phyloP scores from a whole-genome alignment of 2,113 vertebrate species.

The Alosa alosa region DNA sequence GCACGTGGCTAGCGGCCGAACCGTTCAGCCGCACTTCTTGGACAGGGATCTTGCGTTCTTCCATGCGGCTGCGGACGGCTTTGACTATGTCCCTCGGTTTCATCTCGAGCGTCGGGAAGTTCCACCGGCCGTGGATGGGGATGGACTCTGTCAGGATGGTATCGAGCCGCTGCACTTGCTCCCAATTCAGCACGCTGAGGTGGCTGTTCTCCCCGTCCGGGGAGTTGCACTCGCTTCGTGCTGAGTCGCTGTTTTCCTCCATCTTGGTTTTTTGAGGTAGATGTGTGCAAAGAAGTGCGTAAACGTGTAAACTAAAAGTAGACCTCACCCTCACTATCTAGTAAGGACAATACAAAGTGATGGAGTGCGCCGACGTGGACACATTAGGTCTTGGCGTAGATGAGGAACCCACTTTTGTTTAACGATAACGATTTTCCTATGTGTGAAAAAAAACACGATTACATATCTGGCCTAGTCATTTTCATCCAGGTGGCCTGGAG shows the following conservation, averaged over 20 bases:
- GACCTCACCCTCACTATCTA: not conserved
- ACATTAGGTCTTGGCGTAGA: not conserved
- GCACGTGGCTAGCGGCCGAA: conserved; percentile 94
- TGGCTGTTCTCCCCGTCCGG: conserved; percentile 71
- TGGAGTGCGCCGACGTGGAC: not conserved
- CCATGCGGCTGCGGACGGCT: conserved; percentile 89
- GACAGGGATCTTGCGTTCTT: conserved; percentile 83
- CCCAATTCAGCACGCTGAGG: conserved; percentile 93
- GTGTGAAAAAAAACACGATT: not conserved
- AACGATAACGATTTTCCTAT: not conserved
- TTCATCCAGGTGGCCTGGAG: not conserved
- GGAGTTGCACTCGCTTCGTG: conserved; percentile 46
- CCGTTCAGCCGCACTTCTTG: conserved; percentile 94
- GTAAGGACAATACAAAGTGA: not conserved
- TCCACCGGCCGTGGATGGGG: conserved; percentile 95
- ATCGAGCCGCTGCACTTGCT: conserved; percentile 95
- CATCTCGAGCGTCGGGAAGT: conserved; percentile 95
- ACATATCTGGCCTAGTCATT: not conserved
- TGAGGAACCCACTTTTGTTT: not conserved
- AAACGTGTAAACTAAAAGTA: conserved; percentile 13
- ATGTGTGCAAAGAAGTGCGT: not conserved
- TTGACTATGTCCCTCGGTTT: conserved; percentile 92
- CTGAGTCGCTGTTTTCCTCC: conserved; percentile 67
- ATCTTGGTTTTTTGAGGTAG: conserved; percentile 65
- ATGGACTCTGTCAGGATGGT: conserved; percentile 89